These are phyloP conservation scores for Lottia gigantea DNA, from an alignment of 2,888 invertebrate genomes.

Conservation along the genomic window DNA sequence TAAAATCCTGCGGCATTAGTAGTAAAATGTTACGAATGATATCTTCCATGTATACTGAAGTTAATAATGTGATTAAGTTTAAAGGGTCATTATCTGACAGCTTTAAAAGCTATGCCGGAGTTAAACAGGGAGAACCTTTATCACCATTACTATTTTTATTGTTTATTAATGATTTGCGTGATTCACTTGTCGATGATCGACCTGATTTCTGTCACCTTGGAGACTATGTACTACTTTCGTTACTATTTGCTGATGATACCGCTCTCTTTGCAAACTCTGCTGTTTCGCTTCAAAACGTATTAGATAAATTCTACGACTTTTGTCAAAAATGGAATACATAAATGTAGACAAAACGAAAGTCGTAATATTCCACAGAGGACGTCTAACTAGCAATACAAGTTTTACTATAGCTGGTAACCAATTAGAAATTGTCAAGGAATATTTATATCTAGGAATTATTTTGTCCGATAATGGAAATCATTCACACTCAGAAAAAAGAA, in stretches of 20 bases:
- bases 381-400: neutral
- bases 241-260: slow-evolving; percentile 2
- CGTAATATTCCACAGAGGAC: neutral
- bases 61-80: neutral
- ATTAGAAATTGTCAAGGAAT: neutral
- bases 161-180: slow-evolving; percentile 1
- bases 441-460: neutral
- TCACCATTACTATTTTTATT: slow-evolving; percentile 3
- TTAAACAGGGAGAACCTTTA: neutral
- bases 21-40: neutral
- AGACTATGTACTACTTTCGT: neutral
- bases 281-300: neutral
- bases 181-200: neutral
- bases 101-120: neutral
- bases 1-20: neutral
- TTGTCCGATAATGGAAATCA: neutral
- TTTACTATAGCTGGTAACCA: neutral
- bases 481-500: neutral
- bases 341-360: neutral
- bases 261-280: neutral
- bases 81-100: neutral
- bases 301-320: neutral
- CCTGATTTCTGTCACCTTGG: neutral
- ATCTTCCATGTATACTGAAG: neutral
- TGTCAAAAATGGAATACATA: neutral